phyloP scores from a whole-genome alignment of 2,113 vertebrate species.

The Trogon surrucura region DNA sequence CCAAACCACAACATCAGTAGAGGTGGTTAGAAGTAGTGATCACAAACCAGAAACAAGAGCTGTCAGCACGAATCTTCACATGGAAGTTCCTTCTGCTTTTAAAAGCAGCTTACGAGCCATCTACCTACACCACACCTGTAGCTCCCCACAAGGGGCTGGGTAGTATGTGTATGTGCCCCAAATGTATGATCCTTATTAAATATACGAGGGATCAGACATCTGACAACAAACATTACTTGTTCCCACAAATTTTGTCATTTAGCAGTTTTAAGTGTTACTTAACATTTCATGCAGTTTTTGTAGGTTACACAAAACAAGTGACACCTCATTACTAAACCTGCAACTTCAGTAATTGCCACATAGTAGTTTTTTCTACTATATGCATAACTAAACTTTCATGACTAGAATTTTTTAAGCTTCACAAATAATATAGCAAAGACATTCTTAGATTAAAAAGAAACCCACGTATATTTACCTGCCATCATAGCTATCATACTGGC shows the following conservation, averaged over 20 bases:
- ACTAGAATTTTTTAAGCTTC: not conserved
- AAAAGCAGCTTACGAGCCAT: not conserved
- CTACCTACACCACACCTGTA: not conserved
- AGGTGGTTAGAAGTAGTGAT: not conserved
- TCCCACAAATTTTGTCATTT: not conserved
- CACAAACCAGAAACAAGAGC: not conserved
- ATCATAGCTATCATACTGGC: slow-evolving; percentile 98
- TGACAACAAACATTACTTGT: not conserved
- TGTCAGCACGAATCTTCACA: not conserved
- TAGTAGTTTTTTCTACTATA: not conserved
- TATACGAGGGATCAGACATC: not conserved
- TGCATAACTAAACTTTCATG: not conserved
- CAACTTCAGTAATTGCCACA: not conserved
- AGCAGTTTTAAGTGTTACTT: not conserved
- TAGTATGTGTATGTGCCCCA: not conserved
- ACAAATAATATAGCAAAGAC: not conserved
- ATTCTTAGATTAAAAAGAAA: not conserved
- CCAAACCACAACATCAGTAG: not conserved
- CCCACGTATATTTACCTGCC: slow-evolving; percentile 83
- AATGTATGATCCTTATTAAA: not conserved
- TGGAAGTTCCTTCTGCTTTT: not conserved
- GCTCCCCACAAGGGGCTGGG: not conserved
- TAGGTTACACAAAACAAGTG: not conserved
- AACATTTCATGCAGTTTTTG: not conserved
- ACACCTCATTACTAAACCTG: not conserved